A percentile compares a stretch with the other conserved stretches of the same genome.
These are phyloP conservation scores for Micronycteris hirsuta DNA, from an alignment of 2,113 vertebrate genomes.

Conservation along the genomic window DNA sequence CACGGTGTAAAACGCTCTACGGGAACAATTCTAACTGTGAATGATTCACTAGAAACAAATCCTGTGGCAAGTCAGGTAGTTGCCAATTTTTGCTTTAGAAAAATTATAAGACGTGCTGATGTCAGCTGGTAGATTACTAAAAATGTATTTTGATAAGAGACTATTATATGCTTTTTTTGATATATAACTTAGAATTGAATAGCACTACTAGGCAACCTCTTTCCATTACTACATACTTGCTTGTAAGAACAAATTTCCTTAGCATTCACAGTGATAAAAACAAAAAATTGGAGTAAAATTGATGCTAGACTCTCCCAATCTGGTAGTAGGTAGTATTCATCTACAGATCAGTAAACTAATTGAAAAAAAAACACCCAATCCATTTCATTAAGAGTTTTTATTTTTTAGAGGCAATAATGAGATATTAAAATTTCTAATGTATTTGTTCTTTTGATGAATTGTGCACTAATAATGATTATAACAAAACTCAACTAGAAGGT, in stretches of 20 bases:
- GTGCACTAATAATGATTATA: not conserved
- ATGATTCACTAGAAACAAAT: not conserved
- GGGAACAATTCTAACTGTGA: not conserved
- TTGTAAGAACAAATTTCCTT: constrained; percentile 18
- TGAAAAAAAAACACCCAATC: not conserved
- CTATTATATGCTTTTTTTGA: not conserved
- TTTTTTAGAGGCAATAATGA: not conserved
- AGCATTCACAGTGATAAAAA: not conserved
- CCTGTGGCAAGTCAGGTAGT: not conserved
- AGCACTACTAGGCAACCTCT: not conserved
- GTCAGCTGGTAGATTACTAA: not conserved
- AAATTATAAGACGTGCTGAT: not conserved
- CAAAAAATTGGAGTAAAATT: not conserved
- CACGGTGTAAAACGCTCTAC: not conserved
- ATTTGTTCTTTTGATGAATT: not conserved
- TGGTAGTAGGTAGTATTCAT: not conserved
- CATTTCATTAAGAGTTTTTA: not conserved
- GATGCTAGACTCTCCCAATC: not conserved
- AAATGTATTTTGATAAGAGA: not conserved
- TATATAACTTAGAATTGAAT: not conserved
- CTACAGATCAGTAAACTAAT: not conserved
- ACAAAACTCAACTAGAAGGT: constrained; percentile 24
- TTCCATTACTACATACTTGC: not conserved
- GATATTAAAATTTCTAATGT: not conserved
- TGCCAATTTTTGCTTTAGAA: not conserved